Base-by-base conservation (phyloP, 2,113 vertebrate species). In the Noturus placidus region DNA sequence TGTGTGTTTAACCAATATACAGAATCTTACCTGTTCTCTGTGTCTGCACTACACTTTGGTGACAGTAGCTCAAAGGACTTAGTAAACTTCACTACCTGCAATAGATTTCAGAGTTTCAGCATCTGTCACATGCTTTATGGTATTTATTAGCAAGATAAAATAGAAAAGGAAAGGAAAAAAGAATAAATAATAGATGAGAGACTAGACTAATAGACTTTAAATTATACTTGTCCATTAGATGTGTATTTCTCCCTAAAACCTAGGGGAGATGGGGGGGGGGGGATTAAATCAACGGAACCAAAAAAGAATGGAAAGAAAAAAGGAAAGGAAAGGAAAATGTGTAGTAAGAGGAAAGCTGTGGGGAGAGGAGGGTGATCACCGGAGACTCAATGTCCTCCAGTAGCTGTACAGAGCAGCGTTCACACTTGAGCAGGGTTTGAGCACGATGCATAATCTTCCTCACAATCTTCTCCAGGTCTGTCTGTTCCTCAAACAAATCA, bases 371-470 rank as follows among this genome's bases (percentile, higher is more conserved):
- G 22, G 61, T 27, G 72, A 88, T 88, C 46, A 99, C 98, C 91
- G 97, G 97, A 86, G 98, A 99, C 82, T 99, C 97, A 0, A 99
- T 99, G 93, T 99, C 97, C 93, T 99, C 98, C 86, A 99, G 94
- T 83, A 99, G 95, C 90, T 99, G 96, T 50, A 99, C 98, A 19
- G 98, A 99, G 91, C 98, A 99, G 83, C 97, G 96, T 81, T 99
- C 98, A 90, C 98, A 99, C 94, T 99, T 98, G 81, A 99, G 92
- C 82, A 99, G 94, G 15, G 97, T 98, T 95, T 99, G 98, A 70
- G 98, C 98, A 33, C 98, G 97, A 91, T 98, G 97, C 98, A 99
- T 99, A 91, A 99, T 99, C 95, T 99, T 99, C 94, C 97, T 97
- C 88, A 99, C 97, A 91, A 99, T 97, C 95, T 99, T 99, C 96